Evolutionary conservation across 2,888 invertebrate species (phyloP), one percentile per base, ranked within the genome.

Genomic region (Congeria kusceri): DNA sequence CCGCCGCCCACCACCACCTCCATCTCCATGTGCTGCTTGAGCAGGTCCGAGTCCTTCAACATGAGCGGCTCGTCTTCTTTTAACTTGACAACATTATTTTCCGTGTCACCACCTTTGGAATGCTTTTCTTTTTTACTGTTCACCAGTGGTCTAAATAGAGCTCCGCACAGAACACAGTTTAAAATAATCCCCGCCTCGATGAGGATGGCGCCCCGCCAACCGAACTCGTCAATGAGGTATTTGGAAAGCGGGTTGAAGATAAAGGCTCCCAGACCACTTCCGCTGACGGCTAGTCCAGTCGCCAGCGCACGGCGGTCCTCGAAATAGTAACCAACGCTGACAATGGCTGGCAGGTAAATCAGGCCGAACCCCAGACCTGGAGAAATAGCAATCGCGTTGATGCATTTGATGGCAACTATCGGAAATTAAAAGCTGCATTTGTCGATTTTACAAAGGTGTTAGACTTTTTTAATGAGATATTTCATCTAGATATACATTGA

Each of bases 331-430:
- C 98, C 98, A 46, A 99, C 99, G 92, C 97, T 97, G 70, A 99
- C 98, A 87, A 99, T 99, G 70, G 99, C 99, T 0, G 99, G 99
- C 76, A 99, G 95, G 93, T 99, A 99, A 92, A 99, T 99, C 83
- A 99, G 95, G 0, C 99, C 99, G 90, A 99, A 97, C 20, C 99
- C 99, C 62, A 98, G 94, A 56, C 99, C 99, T 96, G 91, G 3
- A 92, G 87, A 49, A 3, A 56, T 18, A 57, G 25, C 39, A 39
- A 39, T 7, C 39, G 1, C 39, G 11, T 39, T 39, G 4, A 3
- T 39, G 9, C 39, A 39, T 39, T 11, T 1, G 1, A 39, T 9
- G 39, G 15, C 39, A 39, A 1, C 9, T n/a, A n/a, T n/a, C 3
- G 13, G 3, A 39, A 3, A 39, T 39, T 11, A 39, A 13, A 39